phyloP scores from a whole-genome alignment of 2,797 vertebrate species.

The Notamacropus eugenii region DNA sequence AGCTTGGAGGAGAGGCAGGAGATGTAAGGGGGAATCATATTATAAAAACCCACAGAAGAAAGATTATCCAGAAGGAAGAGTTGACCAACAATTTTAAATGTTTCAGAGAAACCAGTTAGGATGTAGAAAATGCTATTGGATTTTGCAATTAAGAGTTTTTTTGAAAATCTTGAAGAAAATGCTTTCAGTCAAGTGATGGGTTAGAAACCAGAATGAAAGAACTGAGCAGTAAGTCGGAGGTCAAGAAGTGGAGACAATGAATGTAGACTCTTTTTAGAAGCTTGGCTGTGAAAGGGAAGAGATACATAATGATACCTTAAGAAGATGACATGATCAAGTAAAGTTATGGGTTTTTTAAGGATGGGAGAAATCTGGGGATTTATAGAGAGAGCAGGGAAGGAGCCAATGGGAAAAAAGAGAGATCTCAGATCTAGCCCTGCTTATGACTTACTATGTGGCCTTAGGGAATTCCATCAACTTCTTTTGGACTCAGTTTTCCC shows the following conservation, averaged over 20 bases:
- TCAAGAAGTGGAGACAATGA: not conserved
- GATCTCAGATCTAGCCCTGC: not conserved
- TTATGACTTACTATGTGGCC: not conserved
- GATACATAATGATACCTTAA: not conserved
- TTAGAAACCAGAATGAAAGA: not conserved
- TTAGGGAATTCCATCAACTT: not conserved
- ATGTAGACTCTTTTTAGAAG: not conserved
- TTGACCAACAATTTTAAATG: not conserved
- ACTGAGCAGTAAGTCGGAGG: not conserved
- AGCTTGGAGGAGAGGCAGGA: not conserved
- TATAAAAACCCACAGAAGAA: not conserved
- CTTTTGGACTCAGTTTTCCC: not conserved
- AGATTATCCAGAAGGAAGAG: not conserved
- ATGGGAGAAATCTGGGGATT: not conserved
- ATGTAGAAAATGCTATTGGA: not conserved
- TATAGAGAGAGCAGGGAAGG: not conserved
- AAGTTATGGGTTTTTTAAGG: not conserved
- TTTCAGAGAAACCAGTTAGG: not conserved
- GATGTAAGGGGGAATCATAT: not conserved
- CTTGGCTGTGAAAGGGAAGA: not conserved
- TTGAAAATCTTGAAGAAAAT: not conserved
- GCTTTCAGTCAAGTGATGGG: not conserved
- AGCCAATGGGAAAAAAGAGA: not conserved
- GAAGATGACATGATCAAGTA: not conserved
- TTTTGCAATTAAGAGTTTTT: not conserved